Evolutionary conservation across 2,113 vertebrate species (phyloP).

Genomic region (Tragelaphus strepsiceros): DNA sequence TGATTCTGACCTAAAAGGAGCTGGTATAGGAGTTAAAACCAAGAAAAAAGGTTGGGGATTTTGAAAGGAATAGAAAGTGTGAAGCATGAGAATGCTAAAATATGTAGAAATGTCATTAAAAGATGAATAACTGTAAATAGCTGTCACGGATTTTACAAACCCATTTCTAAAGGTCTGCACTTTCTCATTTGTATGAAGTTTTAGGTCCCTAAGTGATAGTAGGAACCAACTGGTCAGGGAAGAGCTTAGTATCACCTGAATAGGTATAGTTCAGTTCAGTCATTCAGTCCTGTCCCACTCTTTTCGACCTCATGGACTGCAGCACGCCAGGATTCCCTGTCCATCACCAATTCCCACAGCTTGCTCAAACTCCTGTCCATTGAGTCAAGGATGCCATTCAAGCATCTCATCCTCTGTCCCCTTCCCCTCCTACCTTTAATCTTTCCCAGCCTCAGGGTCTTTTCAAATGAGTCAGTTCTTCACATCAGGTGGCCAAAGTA

Average conservation of each 20-base stretch:
- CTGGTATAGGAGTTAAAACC: background rate
- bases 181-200: background rate
- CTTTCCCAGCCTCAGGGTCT: background rate
- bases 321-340: background rate
- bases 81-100: constrained; percentile 28
- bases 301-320: background rate
- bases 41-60: background rate
- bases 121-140: background rate
- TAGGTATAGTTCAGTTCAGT: background rate
- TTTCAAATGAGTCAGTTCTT: background rate
- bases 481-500: background rate
- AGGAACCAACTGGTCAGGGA: background rate
- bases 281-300: background rate
- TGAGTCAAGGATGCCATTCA: too few relatives aligned
- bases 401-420: background rate
- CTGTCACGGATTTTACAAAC: background rate
- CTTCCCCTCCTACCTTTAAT: background rate
- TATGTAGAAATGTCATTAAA: background rate
- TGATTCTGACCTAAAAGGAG: background rate
- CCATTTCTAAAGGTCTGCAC: background rate
- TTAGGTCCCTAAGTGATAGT: background rate
- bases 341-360: background rate
- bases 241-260: background rate
- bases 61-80: background rate
- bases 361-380: background rate